Conservation (phyloP, 2,888 invertebrate genomes). For the Danaus chrysippus region DNA sequence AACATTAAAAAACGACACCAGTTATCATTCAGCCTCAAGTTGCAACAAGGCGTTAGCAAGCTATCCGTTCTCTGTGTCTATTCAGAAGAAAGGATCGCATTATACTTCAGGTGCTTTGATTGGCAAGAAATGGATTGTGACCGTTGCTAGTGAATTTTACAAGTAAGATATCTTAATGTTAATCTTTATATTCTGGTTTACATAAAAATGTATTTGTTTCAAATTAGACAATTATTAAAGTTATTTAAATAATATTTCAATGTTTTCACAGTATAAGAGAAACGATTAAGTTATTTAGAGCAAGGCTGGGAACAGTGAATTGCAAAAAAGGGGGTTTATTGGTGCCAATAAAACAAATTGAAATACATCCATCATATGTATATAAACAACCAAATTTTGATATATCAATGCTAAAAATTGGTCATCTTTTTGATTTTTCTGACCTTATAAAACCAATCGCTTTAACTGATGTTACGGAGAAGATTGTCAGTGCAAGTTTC, state of each 20-base stretch:
- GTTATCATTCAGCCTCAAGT: neutral
- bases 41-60: slow-evolving; percentile 30
- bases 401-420: slow-evolving; percentile 50
- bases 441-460: slow-evolving; percentile 47
- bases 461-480: slow-evolving; percentile 43
- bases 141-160: slow-evolving; percentile 57
- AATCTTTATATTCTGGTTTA: slow-evolving; percentile 56
- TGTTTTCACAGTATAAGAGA: slow-evolving; percentile 50
- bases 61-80: slow-evolving; percentile 60
- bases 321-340: slow-evolving; percentile 57
- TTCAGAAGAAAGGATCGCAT: slow-evolving; percentile 60
- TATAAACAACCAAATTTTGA: slow-evolving; percentile 47
- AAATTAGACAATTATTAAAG: neutral
- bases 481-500: slow-evolving; percentile 53
- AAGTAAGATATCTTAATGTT: slow-evolving; percentile 44
- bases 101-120: slow-evolving; percentile 60
- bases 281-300: slow-evolving; percentile 55
- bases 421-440: slow-evolving; percentile 36
- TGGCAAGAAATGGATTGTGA: slow-evolving; percentile 56
- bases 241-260: neutral
- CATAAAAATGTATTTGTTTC: slow-evolving; percentile 49
- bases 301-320: slow-evolving; percentile 57
- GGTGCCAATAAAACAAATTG: slow-evolving; percentile 47
- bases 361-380: slow-evolving; percentile 51
- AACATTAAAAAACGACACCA: neutral